Conservation (phyloP, 2,888 invertebrate species). For the Metopia argyrocephala region DNA sequence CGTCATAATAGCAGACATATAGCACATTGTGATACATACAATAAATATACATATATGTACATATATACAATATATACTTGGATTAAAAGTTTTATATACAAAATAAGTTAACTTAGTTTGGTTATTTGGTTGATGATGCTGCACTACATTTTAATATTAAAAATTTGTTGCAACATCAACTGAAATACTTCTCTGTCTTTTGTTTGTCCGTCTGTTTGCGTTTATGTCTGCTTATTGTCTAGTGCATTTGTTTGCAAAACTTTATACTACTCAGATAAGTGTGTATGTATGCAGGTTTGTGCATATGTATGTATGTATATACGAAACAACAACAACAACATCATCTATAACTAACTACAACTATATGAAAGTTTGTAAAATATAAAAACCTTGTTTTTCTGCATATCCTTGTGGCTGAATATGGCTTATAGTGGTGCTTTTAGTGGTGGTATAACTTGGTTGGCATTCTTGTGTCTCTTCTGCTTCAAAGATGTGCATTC, state of each 20-base stretch:
- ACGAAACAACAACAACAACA: constrained; percentile 30
- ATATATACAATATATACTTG: constrained; percentile 48
- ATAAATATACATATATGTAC: constrained; percentile 28
- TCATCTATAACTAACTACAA: constrained; percentile 42
- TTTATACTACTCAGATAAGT: no score
- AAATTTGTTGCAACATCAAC: constrained; percentile 61
- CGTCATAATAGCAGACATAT: no score
- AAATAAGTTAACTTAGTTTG: constrained; percentile 55
- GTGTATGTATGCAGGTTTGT: no score
- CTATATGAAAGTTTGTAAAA: constrained; percentile 28
- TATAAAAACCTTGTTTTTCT: constrained; percentile 43
- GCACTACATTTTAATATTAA: constrained; percentile 63
- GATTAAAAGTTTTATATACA: constrained; percentile 57
- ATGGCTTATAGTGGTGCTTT: constrained; percentile 47
- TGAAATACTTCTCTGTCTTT: constrained; percentile 41
- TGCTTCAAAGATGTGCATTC: constrained; percentile 52
- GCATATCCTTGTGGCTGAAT: constrained; percentile 61
- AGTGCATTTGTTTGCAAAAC: constrained; percentile 54
- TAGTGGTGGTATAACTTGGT: constrained; percentile 32
- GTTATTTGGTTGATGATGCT: constrained; percentile 51
- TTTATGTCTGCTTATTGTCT: constrained; percentile 68
- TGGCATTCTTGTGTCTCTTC: constrained; percentile 19
- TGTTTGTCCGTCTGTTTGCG: constrained; percentile 55
- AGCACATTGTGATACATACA: background rate
- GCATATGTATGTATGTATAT: no score